phyloP scores from a whole-genome alignment of 1,140 invertebrate genomes.

The Himalopsyche phryganea region DNA sequence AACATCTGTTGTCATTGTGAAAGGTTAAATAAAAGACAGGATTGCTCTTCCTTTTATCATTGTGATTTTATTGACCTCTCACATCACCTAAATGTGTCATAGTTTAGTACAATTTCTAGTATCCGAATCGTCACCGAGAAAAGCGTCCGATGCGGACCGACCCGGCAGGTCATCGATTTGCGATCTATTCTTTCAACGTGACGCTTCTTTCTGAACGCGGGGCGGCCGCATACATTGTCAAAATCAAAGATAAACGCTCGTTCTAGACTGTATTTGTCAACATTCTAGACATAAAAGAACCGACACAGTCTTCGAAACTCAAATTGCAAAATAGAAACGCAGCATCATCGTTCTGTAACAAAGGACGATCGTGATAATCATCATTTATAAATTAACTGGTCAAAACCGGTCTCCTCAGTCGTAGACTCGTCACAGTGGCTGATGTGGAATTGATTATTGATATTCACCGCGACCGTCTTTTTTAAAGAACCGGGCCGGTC shows the following conservation, averaged over 20 bases:
- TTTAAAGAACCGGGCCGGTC: too few relatives aligned
- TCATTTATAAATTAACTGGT: too few relatives aligned
- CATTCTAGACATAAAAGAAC: conserved; percentile 55
- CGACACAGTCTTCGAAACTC: conserved; percentile 48
- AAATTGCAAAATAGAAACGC: conserved; percentile 8
- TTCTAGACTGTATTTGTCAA: conserved; percentile 48
- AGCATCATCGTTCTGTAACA: too few relatives aligned
- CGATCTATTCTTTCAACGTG: conserved; percentile 12
- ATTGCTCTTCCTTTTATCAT: conserved; percentile 14
- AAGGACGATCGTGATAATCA: too few relatives aligned
- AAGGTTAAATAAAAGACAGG: conserved; percentile 21
- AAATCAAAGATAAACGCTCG: too few relatives aligned
- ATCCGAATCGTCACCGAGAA: neutral
- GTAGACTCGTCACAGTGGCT: too few relatives aligned
- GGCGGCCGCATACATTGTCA: too few relatives aligned
- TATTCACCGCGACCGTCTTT: too few relatives aligned
- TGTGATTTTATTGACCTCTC: conserved; percentile 23
- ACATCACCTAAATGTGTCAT: neutral
- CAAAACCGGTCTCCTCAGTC: too few relatives aligned
- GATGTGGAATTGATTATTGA: too few relatives aligned
- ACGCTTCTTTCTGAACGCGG: conserved; percentile 2
- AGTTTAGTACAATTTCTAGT: neutral
- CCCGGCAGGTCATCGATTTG: too few relatives aligned
- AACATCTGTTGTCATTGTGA: neutral
- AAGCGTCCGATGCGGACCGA: too few relatives aligned